A percentile compares a stretch with the other conserved stretches of the same genome.
Evolutionary conservation across 2,797 vertebrate genomes (phyloP).

Genomic region (Manis pentadactyla): DNA sequence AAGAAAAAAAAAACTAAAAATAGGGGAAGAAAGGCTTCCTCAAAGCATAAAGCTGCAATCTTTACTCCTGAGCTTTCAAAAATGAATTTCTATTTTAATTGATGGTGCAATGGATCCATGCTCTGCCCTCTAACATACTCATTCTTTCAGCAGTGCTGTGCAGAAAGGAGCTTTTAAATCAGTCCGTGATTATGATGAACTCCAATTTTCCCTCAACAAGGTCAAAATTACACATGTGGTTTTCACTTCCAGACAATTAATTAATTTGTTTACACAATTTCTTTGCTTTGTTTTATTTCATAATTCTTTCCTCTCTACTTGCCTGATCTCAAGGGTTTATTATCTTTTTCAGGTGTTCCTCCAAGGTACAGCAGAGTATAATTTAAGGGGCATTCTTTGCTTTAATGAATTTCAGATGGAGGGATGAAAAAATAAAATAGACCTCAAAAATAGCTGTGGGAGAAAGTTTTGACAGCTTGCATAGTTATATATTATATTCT

Average conservation of each 20-base stretch:
- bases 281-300: conserved; percentile 86
- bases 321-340: conserved; percentile 73
- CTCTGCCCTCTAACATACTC: conserved; percentile 62
- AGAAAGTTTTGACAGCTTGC: neutral
- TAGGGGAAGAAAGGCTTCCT: conserved; percentile 46
- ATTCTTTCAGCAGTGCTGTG: conserved; percentile 76
- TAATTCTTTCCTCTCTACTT: conserved; percentile 74
- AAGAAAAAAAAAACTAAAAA: conserved; percentile 46
- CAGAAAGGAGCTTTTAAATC: conserved; percentile 85
- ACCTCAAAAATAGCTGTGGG: conserved; percentile 20
- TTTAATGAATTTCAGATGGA: conserved; percentile 49
- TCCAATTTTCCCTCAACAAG: conserved; percentile 86
- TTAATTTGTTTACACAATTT: conserved; percentile 89
- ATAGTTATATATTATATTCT: neutral
- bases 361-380: neutral
- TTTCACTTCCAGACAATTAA: conserved; percentile 89
- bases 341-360: conserved; percentile 78
- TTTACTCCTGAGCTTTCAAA: conserved; percentile 83
- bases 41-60: conserved; percentile 65
- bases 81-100: conserved; percentile 88
- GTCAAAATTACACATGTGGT: conserved; percentile 86
- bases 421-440: conserved; percentile 22
- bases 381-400: conserved; percentile 60
- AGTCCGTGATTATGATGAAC: conserved; percentile 86
- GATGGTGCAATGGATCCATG: conserved; percentile 72